Percentiles rank a stretch among this genome's conserved stretches.
Conservation (phyloP, 2,113 vertebrate genomes). For the Eulemur rufifrons region DNA sequence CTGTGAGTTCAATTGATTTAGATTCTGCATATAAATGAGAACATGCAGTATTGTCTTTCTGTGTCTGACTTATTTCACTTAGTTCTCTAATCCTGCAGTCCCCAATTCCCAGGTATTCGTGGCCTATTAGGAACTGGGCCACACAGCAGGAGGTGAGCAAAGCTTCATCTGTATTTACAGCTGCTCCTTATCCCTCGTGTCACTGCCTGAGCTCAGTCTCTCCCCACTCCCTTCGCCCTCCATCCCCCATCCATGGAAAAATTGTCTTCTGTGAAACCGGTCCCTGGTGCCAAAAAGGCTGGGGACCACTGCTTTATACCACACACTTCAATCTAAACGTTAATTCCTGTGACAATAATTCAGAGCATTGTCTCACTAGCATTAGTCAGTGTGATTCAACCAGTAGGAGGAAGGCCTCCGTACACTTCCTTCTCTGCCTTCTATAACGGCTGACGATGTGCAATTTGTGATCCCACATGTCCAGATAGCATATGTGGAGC, state of each 20-base stretch:
- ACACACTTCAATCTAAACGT: background rate
- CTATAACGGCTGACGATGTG: background rate
- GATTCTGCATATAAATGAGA: background rate
- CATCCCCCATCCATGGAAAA: too few relatives aligned
- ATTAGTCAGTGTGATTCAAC: background rate
- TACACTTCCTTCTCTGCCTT: background rate
- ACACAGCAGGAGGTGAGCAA: too few relatives aligned
- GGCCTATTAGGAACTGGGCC: too few relatives aligned
- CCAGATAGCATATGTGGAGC: background rate
- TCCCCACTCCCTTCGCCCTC: too few relatives aligned
- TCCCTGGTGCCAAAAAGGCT: too few relatives aligned
- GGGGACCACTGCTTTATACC: background rate
- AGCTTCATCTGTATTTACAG: too few relatives aligned
- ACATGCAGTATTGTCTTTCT: background rate
- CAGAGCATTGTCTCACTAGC: background rate
- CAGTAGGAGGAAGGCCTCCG: background rate
- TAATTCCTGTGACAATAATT: background rate
- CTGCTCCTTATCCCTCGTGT: rapidly evolving
- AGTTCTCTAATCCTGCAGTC: background rate
- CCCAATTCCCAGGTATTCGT: too few relatives aligned
- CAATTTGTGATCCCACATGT: background rate
- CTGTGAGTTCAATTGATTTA: background rate
- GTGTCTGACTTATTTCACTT: background rate
- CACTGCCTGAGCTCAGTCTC: too few relatives aligned
- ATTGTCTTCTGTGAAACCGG: too few relatives aligned